Conservation (phyloP, 2,888 invertebrate species). For the Coelinius sp. region DNA sequence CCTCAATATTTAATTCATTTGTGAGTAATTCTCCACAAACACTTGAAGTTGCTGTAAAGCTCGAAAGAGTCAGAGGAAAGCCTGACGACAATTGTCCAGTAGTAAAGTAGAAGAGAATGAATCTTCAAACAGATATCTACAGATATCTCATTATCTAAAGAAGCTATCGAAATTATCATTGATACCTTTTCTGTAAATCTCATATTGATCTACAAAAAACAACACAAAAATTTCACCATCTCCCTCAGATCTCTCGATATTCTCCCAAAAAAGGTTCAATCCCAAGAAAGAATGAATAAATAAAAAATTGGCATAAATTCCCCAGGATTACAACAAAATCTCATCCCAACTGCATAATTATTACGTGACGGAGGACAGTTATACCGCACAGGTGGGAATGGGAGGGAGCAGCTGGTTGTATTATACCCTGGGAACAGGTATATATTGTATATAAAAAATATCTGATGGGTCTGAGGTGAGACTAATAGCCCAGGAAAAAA, state of each 20-base stretch:
- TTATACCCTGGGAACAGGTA: slow-evolving; percentile 12
- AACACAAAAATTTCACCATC: background rate
- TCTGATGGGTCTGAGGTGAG: background rate
- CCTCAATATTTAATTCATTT: background rate
- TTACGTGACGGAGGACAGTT: slow-evolving; percentile 13
- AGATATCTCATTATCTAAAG: too few relatives aligned
- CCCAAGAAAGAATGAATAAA: too few relatives aligned
- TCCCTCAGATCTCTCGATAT: too few relatives aligned
- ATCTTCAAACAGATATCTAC: too few relatives aligned
- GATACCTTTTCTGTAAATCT: too few relatives aligned
- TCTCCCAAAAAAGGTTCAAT: too few relatives aligned
- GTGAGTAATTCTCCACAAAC: background rate
- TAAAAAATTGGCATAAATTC: background rate
- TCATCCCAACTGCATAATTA: slow-evolving; percentile 5
- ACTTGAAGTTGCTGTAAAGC: too few relatives aligned
- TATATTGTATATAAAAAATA: background rate
- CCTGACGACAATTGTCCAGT: too few relatives aligned
- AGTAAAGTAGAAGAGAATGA: background rate
- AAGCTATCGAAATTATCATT: too few relatives aligned
- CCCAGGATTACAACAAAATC: background rate
- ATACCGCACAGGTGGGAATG: background rate
- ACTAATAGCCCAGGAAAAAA: background rate
- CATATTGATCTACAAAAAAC: too few relatives aligned
- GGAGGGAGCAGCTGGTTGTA: background rate
- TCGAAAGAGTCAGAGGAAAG: too few relatives aligned